A percentile compares a stretch with the other conserved stretches of the same genome.
Evolutionary conservation across 2,888 invertebrate species (phyloP).

Genomic region (Pristionchus fissidentatus): DNA sequence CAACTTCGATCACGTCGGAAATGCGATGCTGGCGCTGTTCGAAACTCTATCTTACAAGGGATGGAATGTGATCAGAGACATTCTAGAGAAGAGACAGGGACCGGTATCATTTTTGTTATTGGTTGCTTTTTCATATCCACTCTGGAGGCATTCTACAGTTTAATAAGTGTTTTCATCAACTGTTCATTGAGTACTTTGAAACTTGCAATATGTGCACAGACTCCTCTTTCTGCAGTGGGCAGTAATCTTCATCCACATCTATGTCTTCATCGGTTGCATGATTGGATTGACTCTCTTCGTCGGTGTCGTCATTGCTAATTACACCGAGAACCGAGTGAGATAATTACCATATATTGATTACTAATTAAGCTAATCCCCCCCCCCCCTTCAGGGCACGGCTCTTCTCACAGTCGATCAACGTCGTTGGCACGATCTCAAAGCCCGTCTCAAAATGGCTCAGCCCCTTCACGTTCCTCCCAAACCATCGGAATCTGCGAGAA

Average conservation of each 20-base stretch:
- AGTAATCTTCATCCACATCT: constrained; percentile 98
- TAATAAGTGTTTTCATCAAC: not conserved
- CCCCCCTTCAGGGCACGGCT: constrained; percentile 90
- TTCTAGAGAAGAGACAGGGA: constrained; percentile 93
- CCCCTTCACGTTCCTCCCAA: constrained; percentile 96
- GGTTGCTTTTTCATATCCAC: too few species aligned
- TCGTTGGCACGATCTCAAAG: constrained; percentile 98
- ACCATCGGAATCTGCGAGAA: constrained; percentile 82
- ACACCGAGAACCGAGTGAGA: constrained; percentile 92
- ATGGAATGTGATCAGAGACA: constrained; percentile 99
- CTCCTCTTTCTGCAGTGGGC: constrained; percentile 67
- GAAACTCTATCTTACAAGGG: constrained; percentile 99
- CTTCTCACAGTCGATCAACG: constrained; percentile 97
- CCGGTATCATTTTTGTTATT: constrained; percentile 85
- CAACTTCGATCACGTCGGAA: constrained; percentile 98
- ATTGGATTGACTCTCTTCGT: constrained; percentile 98
- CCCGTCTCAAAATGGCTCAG: constrained; percentile 97
- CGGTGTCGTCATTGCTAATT: constrained; percentile 99
- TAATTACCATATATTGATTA: not conserved
- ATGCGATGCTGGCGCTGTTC: constrained; percentile 96
- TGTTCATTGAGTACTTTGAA: not conserved
- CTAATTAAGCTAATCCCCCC: too few species aligned
- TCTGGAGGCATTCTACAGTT: not conserved
- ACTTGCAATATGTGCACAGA: not conserved
- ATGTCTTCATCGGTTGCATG: constrained; percentile 99